Evolutionary conservation across 2,797 vertebrate genomes (phyloP).

Genomic region (Myiothlypis coronata): DNA sequence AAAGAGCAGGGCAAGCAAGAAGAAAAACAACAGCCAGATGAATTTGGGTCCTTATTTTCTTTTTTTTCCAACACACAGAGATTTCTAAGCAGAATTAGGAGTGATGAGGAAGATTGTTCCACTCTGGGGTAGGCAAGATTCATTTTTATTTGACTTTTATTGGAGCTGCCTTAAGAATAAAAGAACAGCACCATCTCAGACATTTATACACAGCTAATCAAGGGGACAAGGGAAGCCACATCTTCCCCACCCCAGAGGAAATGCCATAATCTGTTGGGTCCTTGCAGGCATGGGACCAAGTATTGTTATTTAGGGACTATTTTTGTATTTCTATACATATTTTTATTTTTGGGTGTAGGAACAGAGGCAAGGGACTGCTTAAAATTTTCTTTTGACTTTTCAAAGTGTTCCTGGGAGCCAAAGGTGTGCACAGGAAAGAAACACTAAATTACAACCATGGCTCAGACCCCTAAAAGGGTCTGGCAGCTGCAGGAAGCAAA

Average conservation of each 20-base stretch:
- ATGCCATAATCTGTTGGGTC: neutral
- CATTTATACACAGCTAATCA: neutral
- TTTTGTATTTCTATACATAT: neutral
- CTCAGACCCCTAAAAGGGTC: slow-evolving; percentile 15
- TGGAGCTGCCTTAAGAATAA: neutral
- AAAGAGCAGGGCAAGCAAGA: neutral
- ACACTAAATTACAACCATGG: slow-evolving; percentile 48
- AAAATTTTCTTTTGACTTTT: slow-evolving; percentile 62
- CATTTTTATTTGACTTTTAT: neutral
- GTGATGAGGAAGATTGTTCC: neutral
- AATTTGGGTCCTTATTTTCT: neutral
- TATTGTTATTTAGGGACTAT: neutral
- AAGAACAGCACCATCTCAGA: neutral
- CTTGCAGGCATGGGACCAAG: neutral
- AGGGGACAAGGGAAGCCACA: neutral
- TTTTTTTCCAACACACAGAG: neutral
- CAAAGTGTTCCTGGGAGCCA: slow-evolving; percentile 35
- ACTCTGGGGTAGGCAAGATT: neutral
- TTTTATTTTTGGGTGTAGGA: slow-evolving; percentile 23
- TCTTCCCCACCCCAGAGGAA: neutral
- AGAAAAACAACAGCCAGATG: neutral
- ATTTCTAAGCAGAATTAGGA: neutral
- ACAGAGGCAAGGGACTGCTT: neutral
- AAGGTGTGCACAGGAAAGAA: slow-evolving; percentile 52
- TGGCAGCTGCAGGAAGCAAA: neutral